These are phyloP conservation scores for Drosophila hamatofila DNA, from an alignment of 2,888 invertebrate genomes.

Conservation along the genomic window DNA sequence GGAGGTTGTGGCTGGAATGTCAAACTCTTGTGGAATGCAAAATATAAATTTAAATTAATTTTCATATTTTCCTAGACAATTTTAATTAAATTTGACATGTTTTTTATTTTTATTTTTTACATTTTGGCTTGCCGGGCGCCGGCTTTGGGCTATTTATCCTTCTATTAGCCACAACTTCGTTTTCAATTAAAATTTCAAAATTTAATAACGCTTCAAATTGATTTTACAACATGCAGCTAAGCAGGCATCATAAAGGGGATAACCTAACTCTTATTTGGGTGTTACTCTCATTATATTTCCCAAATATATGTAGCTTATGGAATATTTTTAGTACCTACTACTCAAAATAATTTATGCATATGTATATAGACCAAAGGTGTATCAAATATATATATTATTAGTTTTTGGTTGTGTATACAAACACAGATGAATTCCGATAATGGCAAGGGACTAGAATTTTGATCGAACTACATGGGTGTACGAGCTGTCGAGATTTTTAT, in stretches of 20 bases:
- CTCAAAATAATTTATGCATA: background rate
- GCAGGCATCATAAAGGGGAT: background rate
- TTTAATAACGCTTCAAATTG: conserved; percentile 4
- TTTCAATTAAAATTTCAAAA: conserved; percentile 8
- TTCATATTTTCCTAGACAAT: conserved; percentile 17
- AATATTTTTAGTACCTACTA: background rate
- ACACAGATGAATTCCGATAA: too few species aligned
- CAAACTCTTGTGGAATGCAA: conserved; percentile 14
- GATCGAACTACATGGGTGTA: too few species aligned
- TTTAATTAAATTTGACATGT: conserved; percentile 24
- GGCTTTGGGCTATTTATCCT: background rate
- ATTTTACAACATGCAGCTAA: background rate
- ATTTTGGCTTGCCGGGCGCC: background rate
- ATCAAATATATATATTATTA: background rate
- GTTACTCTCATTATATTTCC: background rate
- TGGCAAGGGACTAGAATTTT: too few species aligned
- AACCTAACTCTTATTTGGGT: background rate
- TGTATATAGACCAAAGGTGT: too few species aligned
- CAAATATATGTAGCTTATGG: background rate
- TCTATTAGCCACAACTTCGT: background rate
- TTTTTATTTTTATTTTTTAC: background rate
- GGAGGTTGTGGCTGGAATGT: conserved; percentile 17
- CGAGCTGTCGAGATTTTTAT: too few species aligned
- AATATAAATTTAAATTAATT: conserved; percentile 25
- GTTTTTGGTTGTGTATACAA: background rate